Conservation (phyloP, 2,113 vertebrate species). For the Podarcis cretensis region DNA sequence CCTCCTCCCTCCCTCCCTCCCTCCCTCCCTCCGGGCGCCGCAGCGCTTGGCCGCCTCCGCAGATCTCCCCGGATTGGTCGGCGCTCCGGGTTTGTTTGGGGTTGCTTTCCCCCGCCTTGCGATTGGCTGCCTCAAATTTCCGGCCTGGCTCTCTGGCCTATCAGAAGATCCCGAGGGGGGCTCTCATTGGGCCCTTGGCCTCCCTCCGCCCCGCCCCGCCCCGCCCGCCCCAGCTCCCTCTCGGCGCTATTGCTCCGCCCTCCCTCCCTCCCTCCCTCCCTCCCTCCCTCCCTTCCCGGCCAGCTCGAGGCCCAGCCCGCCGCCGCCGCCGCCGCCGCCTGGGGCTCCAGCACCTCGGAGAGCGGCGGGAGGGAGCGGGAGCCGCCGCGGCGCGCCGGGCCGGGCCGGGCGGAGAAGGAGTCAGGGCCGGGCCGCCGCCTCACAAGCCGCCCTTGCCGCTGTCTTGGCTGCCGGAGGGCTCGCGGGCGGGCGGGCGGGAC, state of each 20-base stretch:
- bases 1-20: not conserved
- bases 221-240: not conserved
- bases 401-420: not conserved
- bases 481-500: too few relatives aligned
- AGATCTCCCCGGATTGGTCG: too few relatives aligned
- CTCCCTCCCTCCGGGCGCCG: not conserved
- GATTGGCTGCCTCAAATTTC: not conserved
- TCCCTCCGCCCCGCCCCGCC: not conserved
- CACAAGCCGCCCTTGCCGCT: not conserved
- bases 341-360: conserved; percentile 62
- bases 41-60: not conserved
- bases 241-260: not conserved
- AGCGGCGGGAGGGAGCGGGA: conserved; percentile 7
- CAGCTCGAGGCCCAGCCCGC: too few relatives aligned
- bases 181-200: not conserved
- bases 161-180: not conserved
- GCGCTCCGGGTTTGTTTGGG: not conserved
- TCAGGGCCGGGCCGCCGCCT: too few relatives aligned
- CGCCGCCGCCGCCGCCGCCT: not conserved
- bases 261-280: not conserved
- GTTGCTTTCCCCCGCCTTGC: not conserved
- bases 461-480: not conserved
- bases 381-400: not conserved
- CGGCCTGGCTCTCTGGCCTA: not conserved
- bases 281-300: too few relatives aligned